These are phyloP conservation scores for Lindbergichthys nudifrons DNA, from an alignment of 2,797 vertebrate genomes.

Conservation along the genomic window DNA sequence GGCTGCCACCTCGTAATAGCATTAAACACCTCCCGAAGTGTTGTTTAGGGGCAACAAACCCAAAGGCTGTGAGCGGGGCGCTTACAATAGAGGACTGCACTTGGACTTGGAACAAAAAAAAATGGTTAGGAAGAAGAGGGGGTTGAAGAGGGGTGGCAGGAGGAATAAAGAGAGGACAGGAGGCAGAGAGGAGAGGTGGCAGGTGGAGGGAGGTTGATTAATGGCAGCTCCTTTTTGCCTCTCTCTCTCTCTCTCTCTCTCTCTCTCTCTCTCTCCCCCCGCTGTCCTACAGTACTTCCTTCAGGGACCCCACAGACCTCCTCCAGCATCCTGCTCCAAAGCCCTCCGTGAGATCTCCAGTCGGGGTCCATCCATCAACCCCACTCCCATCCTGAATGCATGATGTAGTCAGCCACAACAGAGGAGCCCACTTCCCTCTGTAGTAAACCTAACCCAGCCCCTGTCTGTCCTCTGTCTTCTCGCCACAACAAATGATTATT, in stretches of 20 bases:
- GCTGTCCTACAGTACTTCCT: slow-evolving; percentile 53
- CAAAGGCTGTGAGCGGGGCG: slow-evolving; percentile 49
- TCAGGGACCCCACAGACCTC: slow-evolving; percentile 70
- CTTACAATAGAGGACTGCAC: slow-evolving; percentile 44
- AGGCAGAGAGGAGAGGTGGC: slow-evolving; percentile 66
- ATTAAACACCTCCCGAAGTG: slow-evolving; percentile 76
- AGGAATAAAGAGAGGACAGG: slow-evolving; percentile 67
- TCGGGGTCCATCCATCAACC: slow-evolving; percentile 83
- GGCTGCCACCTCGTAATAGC: slow-evolving; percentile 73
- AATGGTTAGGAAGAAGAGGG: slow-evolving; percentile 18
- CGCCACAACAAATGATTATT: slow-evolving; percentile 4
- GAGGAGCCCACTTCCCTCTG: slow-evolving; percentile 45
- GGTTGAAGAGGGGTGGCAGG: slow-evolving; percentile 58
- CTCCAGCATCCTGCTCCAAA: slow-evolving; percentile 72
- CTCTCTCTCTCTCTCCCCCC: slow-evolving; percentile 7
- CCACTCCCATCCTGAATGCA: slow-evolving; percentile 43
- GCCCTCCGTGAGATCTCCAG: slow-evolving; percentile 79
- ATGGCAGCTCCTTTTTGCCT: slow-evolving; percentile 63
- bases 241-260: background rate
- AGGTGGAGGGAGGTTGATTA: slow-evolving; percentile 84
- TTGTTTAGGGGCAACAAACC: slow-evolving; percentile 51
- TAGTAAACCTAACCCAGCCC: slow-evolving; percentile 49
- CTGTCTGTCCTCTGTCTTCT: slow-evolving; percentile 36
- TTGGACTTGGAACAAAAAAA: slow-evolving; percentile 50
- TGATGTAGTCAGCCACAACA: slow-evolving; percentile 53